phyloP scores from a whole-genome alignment of 2,888 invertebrate genomes.

The Epinotia ramella region DNA sequence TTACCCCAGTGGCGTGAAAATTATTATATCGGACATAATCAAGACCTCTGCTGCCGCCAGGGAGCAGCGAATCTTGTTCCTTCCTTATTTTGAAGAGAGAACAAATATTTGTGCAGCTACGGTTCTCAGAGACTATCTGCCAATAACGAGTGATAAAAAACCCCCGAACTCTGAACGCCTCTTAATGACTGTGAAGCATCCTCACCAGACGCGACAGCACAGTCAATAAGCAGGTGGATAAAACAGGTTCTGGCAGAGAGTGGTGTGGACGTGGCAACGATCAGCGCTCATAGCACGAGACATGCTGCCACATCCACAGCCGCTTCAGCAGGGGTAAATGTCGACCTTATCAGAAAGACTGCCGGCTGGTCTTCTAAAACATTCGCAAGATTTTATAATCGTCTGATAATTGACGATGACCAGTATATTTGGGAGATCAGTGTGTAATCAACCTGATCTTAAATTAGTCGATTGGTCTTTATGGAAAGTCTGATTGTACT shows the following conservation, averaged over 20 bases:
- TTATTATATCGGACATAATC: background rate
- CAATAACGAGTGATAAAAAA: background rate
- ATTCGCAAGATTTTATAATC: slow-evolving; percentile 42
- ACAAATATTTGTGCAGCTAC: background rate
- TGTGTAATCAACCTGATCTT: too few species aligned
- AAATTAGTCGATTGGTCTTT: background rate
- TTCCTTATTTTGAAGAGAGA: slow-evolving; percentile 4
- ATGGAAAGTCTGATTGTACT: background rate
- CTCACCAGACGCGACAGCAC: slow-evolving; percentile 24
- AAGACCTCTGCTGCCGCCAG: background rate
- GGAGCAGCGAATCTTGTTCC: slow-evolving; percentile 7
- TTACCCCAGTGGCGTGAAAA: background rate
- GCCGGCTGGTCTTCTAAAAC: slow-evolving; percentile 40
- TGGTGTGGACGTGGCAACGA: slow-evolving; percentile 34
- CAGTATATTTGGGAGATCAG: slow-evolving; percentile 29
- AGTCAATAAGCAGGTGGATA: slow-evolving; percentile 47
- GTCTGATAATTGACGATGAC: slow-evolving; percentile 2
- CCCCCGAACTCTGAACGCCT: background rate
- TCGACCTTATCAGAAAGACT: slow-evolving; percentile 40
- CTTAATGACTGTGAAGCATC: slow-evolving; percentile 20
- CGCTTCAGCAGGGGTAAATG: slow-evolving; percentile 25
- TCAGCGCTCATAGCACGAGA: slow-evolving; percentile 40
- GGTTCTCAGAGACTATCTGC: background rate
- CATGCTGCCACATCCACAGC: too few species aligned
- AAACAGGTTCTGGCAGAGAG: slow-evolving; percentile 41